Evolutionary conservation across 2,888 invertebrate species (phyloP), one percentile per base, ranked within the genome.

Genomic region (Calameuta pallipes): DNA sequence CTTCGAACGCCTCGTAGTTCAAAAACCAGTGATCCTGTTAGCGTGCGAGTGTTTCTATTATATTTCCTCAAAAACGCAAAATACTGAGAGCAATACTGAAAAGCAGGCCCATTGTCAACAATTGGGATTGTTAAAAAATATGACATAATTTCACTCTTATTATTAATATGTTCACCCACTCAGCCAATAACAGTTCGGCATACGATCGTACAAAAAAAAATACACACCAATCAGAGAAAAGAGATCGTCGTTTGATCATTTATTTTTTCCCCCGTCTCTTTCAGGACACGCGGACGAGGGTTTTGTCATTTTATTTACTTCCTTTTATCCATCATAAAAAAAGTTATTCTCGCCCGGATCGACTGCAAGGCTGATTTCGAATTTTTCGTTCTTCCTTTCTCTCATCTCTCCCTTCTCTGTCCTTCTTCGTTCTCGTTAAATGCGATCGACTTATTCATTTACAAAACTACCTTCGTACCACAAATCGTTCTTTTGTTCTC

Each of bases 301-400:
- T 37, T 37, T 37, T 56, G 41, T 41, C 41, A 56, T 56, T 56
- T 56, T 56, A 56, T 23, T 23, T 23, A 23, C 23, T 56, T 56
- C 23, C 56, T 56, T 56, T 56, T 56, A 23, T 56, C 9, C n/a
- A 30, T 36, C 75, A 75, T 36, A 36, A 70, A 76, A 36, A 75
- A 77, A 79, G 70, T 76, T 68, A 78, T 77, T 78, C 80, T 75
- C 79, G 82, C 83, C 82, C 81, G 79, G 13, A 15, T 85, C 83
- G 82, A 84, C 83, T 81, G 80, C 84, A 86, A 88, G 87, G 87
- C 87, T 87, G 85, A 82, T 87, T 84, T 86, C 87, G 86, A 83
- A 87, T 83, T 80, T 79, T 79, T 85, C 23, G 23, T 56, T 56
- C 56, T 23, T 56, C 23, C 23, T 56, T 56, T 56, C 56, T 56